These are phyloP conservation scores for Hemiprocne comata DNA, from an alignment of 2,113 vertebrate genomes.

Conservation along the genomic window DNA sequence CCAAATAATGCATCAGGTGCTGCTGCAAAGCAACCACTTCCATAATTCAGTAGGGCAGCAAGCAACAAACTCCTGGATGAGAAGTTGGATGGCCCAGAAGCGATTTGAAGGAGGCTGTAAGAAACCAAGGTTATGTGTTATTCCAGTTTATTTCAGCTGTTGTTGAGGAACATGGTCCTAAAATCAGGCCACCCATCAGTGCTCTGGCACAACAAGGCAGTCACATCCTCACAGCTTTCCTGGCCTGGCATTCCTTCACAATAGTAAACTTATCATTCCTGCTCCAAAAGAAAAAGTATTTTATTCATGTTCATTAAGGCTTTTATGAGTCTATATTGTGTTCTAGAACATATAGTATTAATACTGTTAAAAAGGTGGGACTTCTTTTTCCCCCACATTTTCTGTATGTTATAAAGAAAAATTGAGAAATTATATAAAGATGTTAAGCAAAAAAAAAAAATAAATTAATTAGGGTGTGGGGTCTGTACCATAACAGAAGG, in stretches of 20 bases:
- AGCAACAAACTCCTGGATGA: not conserved
- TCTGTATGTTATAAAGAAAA: not conserved
- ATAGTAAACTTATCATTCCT: not conserved
- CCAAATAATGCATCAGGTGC: not conserved
- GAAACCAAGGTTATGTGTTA: not conserved
- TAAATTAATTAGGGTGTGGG: not conserved
- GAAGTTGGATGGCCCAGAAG: not conserved
- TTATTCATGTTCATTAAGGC: not conserved
- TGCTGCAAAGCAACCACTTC: not conserved
- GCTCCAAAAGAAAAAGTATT: not conserved
- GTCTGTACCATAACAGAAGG: not conserved
- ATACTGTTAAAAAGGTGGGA: not conserved
- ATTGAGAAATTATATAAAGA: not conserved
- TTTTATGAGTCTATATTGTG: not conserved
- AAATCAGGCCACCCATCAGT: not conserved
- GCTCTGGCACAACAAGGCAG: not conserved
- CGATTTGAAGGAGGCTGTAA: not conserved
- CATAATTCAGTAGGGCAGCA: not conserved
- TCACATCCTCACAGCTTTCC: not conserved
- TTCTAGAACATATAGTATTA: conserved; percentile 3
- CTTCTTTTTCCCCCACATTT: not conserved
- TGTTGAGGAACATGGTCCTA: not conserved
- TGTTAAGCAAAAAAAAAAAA: not conserved
- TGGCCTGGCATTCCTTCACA: not conserved
- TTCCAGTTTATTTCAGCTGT: not conserved